phyloP scores from a whole-genome alignment of 1,140 invertebrate genomes.

The Antheraea pernyi region DNA sequence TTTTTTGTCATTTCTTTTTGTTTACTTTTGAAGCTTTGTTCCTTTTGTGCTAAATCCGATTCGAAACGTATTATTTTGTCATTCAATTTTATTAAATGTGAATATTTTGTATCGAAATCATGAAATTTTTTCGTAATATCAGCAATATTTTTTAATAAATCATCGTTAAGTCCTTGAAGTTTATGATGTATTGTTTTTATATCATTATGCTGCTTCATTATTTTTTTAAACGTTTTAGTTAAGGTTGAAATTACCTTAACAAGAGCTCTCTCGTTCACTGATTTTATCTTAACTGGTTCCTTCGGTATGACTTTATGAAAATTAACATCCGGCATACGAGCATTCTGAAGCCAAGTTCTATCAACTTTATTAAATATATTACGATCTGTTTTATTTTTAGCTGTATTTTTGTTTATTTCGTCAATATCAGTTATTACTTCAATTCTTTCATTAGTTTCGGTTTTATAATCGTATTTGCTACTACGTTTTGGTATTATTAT shows the following conservation, averaged over 20 bases:
- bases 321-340: slow-evolving; percentile 33
- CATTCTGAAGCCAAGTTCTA: slow-evolving; percentile 41
- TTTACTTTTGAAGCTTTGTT: slow-evolving; percentile 41
- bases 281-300: slow-evolving; percentile 32
- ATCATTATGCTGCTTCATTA: slow-evolving; percentile 64
- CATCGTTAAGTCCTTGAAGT: slow-evolving; percentile 43
- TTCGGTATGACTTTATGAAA: slow-evolving; percentile 48
- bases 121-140: slow-evolving; percentile 45
- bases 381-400: slow-evolving; percentile 33
- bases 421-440: slow-evolving; percentile 39
- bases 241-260: slow-evolving; percentile 63
- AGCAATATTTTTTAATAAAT: slow-evolving; percentile 49
- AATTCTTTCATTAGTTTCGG: slow-evolving; percentile 40
- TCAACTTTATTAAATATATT: slow-evolving; percentile 47
- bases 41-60: slow-evolving; percentile 37
- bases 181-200: slow-evolving; percentile 55
- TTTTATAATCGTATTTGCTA: slow-evolving; percentile 41
- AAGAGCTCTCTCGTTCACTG: slow-evolving; percentile 55
- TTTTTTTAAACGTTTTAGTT: slow-evolving; percentile 65
- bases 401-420: slow-evolving; percentile 28
- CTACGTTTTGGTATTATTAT: slow-evolving; percentile 41
- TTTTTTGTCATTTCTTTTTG: slow-evolving; percentile 52
- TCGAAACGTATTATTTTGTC: slow-evolving; percentile 46
- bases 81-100: slow-evolving; percentile 40
- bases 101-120: slow-evolving; percentile 55